phyloP scores from a whole-genome alignment of 2,797 vertebrate species.

The Micrastur ruficollis region DNA sequence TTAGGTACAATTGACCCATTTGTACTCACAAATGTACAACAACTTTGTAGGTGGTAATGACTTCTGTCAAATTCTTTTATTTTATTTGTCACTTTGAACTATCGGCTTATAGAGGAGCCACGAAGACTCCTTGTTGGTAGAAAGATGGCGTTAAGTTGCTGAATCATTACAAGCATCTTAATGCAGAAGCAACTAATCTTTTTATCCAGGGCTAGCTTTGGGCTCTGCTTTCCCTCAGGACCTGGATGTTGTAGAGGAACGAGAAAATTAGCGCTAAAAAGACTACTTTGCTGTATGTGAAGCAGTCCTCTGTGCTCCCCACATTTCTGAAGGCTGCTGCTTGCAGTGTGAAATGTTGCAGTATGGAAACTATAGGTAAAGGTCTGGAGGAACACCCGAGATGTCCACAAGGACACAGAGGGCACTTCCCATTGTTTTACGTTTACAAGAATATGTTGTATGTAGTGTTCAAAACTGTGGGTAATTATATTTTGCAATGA shows the following conservation, averaged over 20 bases:
- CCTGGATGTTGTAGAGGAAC: slow-evolving; percentile 25
- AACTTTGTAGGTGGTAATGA: slow-evolving; percentile 39
- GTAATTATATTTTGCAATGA: slow-evolving; percentile 32
- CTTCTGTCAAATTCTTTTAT: slow-evolving; percentile 35
- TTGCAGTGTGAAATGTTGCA: neutral
- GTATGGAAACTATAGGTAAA: neutral
- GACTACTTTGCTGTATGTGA: neutral
- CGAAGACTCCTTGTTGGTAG: slow-evolving; percentile 11
- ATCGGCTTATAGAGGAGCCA: neutral
- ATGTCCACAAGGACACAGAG: slow-evolving; percentile 11
- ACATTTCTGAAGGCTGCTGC: neutral
- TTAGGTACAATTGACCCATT: slow-evolving; percentile 26
- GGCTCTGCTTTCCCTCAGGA: slow-evolving; percentile 37
- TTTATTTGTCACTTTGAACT: slow-evolving; percentile 50
- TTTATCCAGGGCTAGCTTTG: slow-evolving; percentile 39
- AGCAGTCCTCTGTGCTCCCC: neutral
- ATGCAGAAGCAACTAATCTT: slow-evolving; percentile 47
- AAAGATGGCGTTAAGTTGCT: slow-evolving; percentile 35
- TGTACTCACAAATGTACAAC: neutral
- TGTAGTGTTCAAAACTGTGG: neutral
- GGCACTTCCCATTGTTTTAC: neutral
- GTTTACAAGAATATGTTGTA: neutral
- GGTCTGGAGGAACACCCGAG: neutral
- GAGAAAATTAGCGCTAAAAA: slow-evolving; percentile 22
- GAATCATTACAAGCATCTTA: slow-evolving; percentile 54